Percentiles rank a stretch among this genome's conserved stretches.
These are phyloP conservation scores for Machimus atricapillus DNA, from an alignment of 2,888 invertebrate species.

Conservation along the genomic window DNA sequence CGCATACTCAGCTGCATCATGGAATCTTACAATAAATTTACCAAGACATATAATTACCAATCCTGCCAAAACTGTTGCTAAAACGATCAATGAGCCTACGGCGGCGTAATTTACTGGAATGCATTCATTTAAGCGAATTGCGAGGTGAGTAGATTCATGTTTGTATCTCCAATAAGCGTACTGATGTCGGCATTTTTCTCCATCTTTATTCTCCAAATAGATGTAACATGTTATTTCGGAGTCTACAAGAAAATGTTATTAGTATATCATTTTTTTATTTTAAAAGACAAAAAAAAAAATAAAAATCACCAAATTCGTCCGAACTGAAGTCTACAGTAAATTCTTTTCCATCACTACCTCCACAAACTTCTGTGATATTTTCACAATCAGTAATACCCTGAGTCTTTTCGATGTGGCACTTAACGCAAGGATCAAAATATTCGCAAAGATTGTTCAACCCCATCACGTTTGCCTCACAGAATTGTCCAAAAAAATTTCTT, in stretches of 20 bases:
- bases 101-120: conserved; percentile 52
- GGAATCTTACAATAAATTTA: conserved; percentile 62
- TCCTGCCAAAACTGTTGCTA: conserved; percentile 64
- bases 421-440: conserved; percentile 59
- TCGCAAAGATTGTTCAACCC: conserved; percentile 58
- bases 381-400: conserved; percentile 49
- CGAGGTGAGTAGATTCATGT: conserved; percentile 51
- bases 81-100: conserved; percentile 59
- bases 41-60: conserved; percentile 61
- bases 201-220: conserved; percentile 53
- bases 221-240: conserved; percentile 53
- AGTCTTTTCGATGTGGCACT: conserved; percentile 55
- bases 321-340: conserved; percentile 54
- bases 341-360: conserved; percentile 50
- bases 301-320: conserved; percentile 50
- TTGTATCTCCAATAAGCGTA: conserved; percentile 54
- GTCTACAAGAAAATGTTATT: conserved; percentile 44
- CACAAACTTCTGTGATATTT: conserved; percentile 55
- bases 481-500: conserved; percentile 54
- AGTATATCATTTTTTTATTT: background rate
- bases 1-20: conserved; percentile 66
- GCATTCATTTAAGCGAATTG: conserved; percentile 54
- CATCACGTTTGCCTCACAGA: conserved; percentile 57
- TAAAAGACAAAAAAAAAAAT: background rate
- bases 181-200: conserved; percentile 56